Percentiles rank a stretch among this genome's conserved stretches.
These are phyloP conservation scores for Aurelia sp. DNA, from an alignment of 30 jellyfish, hydroid and myxozoan species.

Conservation along the genomic window DNA sequence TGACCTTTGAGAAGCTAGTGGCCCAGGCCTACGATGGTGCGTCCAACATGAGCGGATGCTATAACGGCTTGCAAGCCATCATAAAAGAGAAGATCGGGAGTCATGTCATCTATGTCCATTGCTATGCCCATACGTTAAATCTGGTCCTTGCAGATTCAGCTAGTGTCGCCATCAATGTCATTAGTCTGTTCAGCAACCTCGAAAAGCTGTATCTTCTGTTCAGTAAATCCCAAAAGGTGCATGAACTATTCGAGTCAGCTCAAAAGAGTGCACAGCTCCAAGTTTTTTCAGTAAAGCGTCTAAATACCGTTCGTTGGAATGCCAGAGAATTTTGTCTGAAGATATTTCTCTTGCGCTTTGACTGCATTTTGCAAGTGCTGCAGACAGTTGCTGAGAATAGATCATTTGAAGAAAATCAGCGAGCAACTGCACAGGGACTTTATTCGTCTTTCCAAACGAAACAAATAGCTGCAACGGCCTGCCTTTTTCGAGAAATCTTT, in stretches of 20 bases:
- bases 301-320: conserved; percentile 13
- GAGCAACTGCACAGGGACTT: conserved; percentile 17
- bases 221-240: neutral
- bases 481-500: conserved; percentile 29
- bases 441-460: neutral
- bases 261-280: neutral
- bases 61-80: conserved; percentile 23
- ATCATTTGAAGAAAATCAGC: neutral
- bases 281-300: conserved; percentile 7
- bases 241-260: neutral
- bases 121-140: conserved; percentile 34
- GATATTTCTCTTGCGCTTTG: neutral
- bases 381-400: neutral
- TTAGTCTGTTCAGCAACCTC: neutral
- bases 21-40: too few relatives aligned
- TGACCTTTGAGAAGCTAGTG: too few relatives aligned
- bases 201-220: neutral
- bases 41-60: too few relatives aligned
- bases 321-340: too few relatives aligned
- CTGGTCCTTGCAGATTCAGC: conserved; percentile 22
- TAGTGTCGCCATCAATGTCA: conserved; percentile 2
- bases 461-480: conserved; percentile 20
- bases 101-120: conserved; percentile 15
- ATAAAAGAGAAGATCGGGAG: conserved; percentile 7
- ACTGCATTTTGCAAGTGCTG: conserved; percentile 25